These are phyloP conservation scores for Conus ventricosus DNA, from an alignment of 1,140 invertebrate genomes.

Conservation along the genomic window DNA sequence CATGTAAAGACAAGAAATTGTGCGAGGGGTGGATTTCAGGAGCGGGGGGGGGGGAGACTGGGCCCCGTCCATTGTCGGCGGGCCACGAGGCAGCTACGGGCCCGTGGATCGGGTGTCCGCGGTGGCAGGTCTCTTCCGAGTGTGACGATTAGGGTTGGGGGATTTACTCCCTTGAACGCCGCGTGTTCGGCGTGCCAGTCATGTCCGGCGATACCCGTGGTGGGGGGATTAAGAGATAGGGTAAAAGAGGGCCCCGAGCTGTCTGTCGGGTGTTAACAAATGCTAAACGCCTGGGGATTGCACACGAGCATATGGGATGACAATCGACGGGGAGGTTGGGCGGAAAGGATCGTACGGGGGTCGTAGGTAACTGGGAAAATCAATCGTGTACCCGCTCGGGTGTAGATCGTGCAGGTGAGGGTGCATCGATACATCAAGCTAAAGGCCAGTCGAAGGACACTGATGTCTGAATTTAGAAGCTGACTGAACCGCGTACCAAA, in stretches of 20 bases:
- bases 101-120: not conserved
- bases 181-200: conserved; percentile 26
- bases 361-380: not conserved
- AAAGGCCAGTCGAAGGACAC: too few species aligned
- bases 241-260: not conserved
- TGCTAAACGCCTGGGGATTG: not conserved
- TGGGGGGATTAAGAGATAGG: conserved; percentile 8
- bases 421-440: too few species aligned
- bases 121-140: not conserved
- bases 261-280: conserved; percentile 2
- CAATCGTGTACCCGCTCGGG: too few species aligned
- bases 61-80: not conserved
- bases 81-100: conserved; percentile 7
- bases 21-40: conserved; percentile 18
- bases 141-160: conserved; percentile 16
- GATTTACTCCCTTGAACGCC: conserved; percentile 15
- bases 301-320: conserved; percentile 15
- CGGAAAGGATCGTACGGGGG: not conserved
- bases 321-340: not conserved
- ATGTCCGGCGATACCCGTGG: conserved; percentile 1
- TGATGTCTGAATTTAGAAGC: too few species aligned
- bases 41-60: not conserved
- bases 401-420: too few species aligned
- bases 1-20: conserved; percentile 30
- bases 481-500: too few species aligned